Percentiles rank a stretch among this genome's conserved stretches.
Conservation (phyloP, 2,888 invertebrate genomes). For the Diloba caeruleocephala region DNA sequence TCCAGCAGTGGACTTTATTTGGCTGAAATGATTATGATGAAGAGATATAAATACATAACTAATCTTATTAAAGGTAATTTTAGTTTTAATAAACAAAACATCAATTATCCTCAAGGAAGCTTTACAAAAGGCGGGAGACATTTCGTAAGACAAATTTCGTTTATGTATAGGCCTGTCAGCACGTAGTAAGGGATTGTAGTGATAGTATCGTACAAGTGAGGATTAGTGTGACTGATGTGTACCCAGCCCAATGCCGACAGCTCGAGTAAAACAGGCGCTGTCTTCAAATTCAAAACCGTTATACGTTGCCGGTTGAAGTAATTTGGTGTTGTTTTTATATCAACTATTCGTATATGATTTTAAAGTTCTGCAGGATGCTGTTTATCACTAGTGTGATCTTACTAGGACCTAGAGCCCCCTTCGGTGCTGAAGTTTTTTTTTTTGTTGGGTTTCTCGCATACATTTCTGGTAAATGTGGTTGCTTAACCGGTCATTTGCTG, state of each 20-base stretch:
- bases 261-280: conserved; percentile 24
- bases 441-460: too few relatives aligned
- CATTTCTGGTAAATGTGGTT: too few relatives aligned
- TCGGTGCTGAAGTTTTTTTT: too few relatives aligned
- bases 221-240: conserved; percentile 65
- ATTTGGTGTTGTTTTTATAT: not conserved
- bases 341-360: too few relatives aligned
- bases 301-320: conserved; percentile 15
- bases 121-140: conserved; percentile 34
- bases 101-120: conserved; percentile 29
- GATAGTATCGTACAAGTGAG: conserved; percentile 57
- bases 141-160: conserved; percentile 58
- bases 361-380: too few relatives aligned
- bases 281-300: conserved; percentile 39
- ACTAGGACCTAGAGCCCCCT: too few relatives aligned
- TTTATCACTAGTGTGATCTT: too few relatives aligned
- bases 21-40: too few relatives aligned
- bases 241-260: conserved; percentile 36
- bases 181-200: conserved; percentile 53
- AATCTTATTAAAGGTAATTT: conserved; percentile 2
- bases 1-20: too few relatives aligned
- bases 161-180: conserved; percentile 58
- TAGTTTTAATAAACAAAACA: conserved; percentile 34
- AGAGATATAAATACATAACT: too few relatives aligned
- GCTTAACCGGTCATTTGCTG: too few relatives aligned